These are phyloP conservation scores for Pollachius pollachius DNA, from an alignment of 2,113 vertebrate species.

Conservation along the genomic window DNA sequence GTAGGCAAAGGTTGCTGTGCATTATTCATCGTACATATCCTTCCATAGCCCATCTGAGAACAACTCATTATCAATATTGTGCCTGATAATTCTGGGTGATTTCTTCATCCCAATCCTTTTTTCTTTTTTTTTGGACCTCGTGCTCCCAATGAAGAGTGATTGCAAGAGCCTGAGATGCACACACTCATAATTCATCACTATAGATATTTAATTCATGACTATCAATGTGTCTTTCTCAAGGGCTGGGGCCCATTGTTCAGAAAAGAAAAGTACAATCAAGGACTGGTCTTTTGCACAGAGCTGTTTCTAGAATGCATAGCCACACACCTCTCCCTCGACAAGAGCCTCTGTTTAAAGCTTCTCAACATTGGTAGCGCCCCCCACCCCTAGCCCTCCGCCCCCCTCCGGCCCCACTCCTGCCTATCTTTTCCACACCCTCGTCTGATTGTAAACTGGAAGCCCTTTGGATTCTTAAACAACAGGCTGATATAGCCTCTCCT, in stretches of 20 bases:
- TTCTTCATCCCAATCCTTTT: constrained; percentile 18
- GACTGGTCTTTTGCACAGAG: constrained; percentile 48
- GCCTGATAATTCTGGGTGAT: constrained; percentile 3
- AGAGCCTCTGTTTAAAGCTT: constrained; percentile 59
- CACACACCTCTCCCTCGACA: constrained; percentile 57
- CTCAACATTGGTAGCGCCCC: constrained; percentile 48
- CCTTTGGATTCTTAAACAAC: not conserved
- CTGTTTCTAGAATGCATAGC: constrained; percentile 54
- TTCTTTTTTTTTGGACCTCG: not conserved
- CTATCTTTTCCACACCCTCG: not conserved
- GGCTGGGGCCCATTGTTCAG: constrained; percentile 49
- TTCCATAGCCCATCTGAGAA: too few species aligned
- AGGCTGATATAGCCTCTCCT: constrained; percentile 1
- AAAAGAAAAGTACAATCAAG: constrained; percentile 55
- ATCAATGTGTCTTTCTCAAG: constrained; percentile 50
- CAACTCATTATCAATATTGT: not conserved
- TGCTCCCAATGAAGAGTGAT: not conserved
- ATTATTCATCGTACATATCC: too few species aligned
- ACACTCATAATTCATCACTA: constrained; percentile 47
- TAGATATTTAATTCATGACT: constrained; percentile 54
- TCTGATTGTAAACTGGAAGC: constrained; percentile 52
- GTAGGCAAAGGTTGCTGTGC: too few species aligned
- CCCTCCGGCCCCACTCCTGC: constrained; percentile 33
- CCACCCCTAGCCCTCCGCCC: constrained; percentile 38
- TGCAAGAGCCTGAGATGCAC: not conserved